These are phyloP conservation scores for Nannoperca obscura DNA, from an alignment of 2,797 vertebrate species.

Conservation along the genomic window DNA sequence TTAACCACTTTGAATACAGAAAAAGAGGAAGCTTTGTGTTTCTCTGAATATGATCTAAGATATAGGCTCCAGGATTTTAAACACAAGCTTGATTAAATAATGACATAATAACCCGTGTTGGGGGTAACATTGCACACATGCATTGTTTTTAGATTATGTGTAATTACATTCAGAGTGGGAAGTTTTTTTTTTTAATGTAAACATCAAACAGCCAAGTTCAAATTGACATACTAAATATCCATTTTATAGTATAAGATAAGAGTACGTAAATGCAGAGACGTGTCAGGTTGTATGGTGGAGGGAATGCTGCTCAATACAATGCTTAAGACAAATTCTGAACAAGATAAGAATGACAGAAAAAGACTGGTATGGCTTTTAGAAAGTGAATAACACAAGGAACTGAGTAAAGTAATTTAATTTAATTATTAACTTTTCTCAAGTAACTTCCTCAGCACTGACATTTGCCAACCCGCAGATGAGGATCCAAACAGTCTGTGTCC, in stretches of 20 bases:
- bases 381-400: constrained; percentile 16
- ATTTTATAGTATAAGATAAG: neutral
- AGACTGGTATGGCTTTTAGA: neutral
- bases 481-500: constrained; percentile 42
- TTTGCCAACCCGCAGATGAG: constrained; percentile 46
- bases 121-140: neutral
- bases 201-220: too few species aligned
- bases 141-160: neutral
- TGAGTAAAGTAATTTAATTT: constrained; percentile 3
- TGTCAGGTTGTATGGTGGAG: neutral
- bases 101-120: too few species aligned
- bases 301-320: neutral
- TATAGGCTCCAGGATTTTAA: neutral
- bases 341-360: neutral
- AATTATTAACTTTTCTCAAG: constrained; percentile 22
- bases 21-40: neutral
- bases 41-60: neutral
- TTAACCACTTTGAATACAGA: neutral
- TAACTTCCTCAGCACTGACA: constrained; percentile 51
- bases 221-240: neutral
- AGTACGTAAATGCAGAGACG: neutral
- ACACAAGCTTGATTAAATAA: neutral
- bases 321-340: neutral
- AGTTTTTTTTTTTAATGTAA: too few species aligned
- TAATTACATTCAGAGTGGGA: too few species aligned